Conservation (phyloP, 2,797 vertebrate genomes). For the Lophius americanus region DNA sequence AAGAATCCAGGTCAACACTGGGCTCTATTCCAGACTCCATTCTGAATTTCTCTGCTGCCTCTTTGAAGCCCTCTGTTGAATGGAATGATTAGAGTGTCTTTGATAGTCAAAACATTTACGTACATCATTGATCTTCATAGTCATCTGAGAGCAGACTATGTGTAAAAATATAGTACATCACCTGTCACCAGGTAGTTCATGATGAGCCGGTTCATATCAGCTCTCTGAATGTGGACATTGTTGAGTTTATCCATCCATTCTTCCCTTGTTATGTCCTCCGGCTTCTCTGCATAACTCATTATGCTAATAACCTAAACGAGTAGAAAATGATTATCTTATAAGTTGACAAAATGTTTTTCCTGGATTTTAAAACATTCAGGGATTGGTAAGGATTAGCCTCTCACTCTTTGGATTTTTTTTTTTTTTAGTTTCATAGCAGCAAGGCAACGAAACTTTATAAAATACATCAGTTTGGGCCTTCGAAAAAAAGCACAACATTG, state of each 20-base stretch:
- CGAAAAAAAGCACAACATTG: constrained; percentile 69
- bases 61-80: constrained; percentile 94
- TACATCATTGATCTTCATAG: background rate
- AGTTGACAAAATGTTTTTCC: background rate
- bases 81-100: constrained; percentile 1
- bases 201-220: constrained; percentile 98
- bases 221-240: constrained; percentile 97
- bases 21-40: constrained; percentile 99
- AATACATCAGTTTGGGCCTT: constrained; percentile 59
- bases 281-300: constrained; percentile 99
- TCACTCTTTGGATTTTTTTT: too few relatives aligned
- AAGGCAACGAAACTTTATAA: constrained; percentile 31
- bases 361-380: too few relatives aligned
- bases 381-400: too few relatives aligned
- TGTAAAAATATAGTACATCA: constrained; percentile 48
- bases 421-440: constrained; percentile 8
- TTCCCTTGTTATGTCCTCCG: constrained; percentile 96
- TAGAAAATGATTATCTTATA: background rate
- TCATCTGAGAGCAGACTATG: background rate
- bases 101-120: background rate
- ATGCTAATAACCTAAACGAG: constrained; percentile 72
- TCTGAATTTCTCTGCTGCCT: constrained; percentile 97
- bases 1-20: constrained; percentile 94
- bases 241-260: constrained; percentile 99
- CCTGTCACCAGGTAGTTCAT: constrained; percentile 99